phyloP scores from a whole-genome alignment of 2,888 invertebrate species.

The Pteria penguin region DNA sequence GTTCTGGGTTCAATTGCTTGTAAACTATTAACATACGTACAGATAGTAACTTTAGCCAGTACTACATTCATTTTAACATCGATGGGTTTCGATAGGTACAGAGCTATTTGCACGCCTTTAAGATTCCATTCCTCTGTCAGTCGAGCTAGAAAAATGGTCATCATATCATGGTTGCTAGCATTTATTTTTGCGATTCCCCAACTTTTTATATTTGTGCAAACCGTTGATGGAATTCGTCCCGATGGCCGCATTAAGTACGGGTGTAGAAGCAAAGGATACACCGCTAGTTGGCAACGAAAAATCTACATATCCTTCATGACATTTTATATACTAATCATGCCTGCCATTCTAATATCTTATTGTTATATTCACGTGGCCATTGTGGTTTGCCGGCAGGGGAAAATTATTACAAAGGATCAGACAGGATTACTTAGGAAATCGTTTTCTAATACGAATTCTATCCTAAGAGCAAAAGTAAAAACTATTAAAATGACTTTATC shows the following conservation, averaged over 20 bases:
- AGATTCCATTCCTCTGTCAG: conserved; percentile 71
- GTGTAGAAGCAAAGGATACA: conserved; percentile 80
- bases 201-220: conserved; percentile 79
- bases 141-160: conserved; percentile 78
- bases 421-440: conserved; percentile 48
- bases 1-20: conserved; percentile 79
- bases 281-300: conserved; percentile 80
- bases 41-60: conserved; percentile 80
- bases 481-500: conserved; percentile 81
- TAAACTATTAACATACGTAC: conserved; percentile 79
- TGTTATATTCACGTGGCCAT: conserved; percentile 80
- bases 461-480: conserved; percentile 80
- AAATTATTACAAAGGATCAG: conserved; percentile 49
- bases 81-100: conserved; percentile 80
- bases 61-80: conserved; percentile 80
- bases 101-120: conserved; percentile 80
- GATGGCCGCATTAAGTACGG: conserved; percentile 74
- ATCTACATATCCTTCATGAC: conserved; percentile 80
- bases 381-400: conserved; percentile 79
- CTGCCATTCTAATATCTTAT: conserved; percentile 79
- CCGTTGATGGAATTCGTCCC: conserved; percentile 69
- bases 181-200: conserved; percentile 79
- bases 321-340: conserved; percentile 79
- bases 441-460: conserved; percentile 72
- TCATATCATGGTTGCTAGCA: conserved; percentile 79